A percentile compares a stretch with the other conserved stretches of the same genome.
These are phyloP conservation scores for Andrena camellia DNA, from an alignment of 2,888 invertebrate genomes.

Conservation along the genomic window DNA sequence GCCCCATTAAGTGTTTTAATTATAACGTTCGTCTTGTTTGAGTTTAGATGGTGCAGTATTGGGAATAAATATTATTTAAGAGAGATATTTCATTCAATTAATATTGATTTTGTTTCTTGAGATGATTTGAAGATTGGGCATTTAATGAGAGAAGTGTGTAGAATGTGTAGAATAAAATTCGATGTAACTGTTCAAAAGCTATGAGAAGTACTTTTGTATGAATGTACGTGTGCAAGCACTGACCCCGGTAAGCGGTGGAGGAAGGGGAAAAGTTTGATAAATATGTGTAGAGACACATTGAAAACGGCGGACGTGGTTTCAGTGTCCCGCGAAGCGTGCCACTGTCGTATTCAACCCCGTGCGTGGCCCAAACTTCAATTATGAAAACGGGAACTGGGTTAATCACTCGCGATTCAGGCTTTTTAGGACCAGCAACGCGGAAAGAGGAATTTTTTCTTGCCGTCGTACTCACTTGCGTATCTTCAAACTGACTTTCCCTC, in stretches of 20 bases:
- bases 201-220: background rate
- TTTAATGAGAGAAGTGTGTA: background rate
- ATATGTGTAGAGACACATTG: background rate
- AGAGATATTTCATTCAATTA: background rate
- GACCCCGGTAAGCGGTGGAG: background rate
- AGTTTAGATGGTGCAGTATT: background rate
- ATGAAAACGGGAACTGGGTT: slow-evolving; percentile 48
- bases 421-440: slow-evolving; percentile 4
- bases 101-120: background rate
- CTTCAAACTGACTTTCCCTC: background rate
- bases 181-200: accelerated
- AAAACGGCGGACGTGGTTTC: background rate
- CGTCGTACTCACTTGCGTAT: background rate
- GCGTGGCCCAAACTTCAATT: slow-evolving; percentile 48
- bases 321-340: background rate
- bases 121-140: background rate
- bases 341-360: slow-evolving; percentile 24
- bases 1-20: background rate
- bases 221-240: background rate
- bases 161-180: background rate
- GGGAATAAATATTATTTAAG: background rate
- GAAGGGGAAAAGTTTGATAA: background rate
- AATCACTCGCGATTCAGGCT: slow-evolving; percentile 45
- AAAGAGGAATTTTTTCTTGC: slow-evolving; percentile 21
- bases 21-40: background rate